Evolutionary conservation across 2,113 vertebrate species (phyloP).

Genomic region (Epinephelus lanceolatus): DNA sequence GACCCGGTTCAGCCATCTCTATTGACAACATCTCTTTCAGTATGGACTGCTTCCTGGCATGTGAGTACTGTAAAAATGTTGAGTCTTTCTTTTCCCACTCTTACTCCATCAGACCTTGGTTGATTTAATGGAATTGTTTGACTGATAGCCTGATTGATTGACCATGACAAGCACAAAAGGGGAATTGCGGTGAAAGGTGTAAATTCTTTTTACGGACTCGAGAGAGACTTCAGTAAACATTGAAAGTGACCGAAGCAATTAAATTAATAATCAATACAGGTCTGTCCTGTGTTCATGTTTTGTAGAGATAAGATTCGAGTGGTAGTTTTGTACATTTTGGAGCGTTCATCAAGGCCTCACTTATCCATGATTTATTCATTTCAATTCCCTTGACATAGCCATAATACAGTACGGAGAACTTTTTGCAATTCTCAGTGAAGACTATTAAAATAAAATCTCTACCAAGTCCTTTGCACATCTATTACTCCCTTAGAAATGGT

Average conservation of each 20-base stretch:
- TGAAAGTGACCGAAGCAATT: background rate
- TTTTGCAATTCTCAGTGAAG: background rate
- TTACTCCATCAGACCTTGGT: conserved; percentile 14
- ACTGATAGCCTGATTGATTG: conserved; percentile 30
- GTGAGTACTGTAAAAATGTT: conserved; percentile 85
- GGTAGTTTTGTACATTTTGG: conserved; percentile 19
- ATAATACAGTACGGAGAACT: background rate
- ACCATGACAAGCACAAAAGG: background rate
- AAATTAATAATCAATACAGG: conserved; percentile 25
- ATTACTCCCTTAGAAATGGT: background rate
- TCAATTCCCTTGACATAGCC: background rate
- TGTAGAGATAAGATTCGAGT: conserved; percentile 10
- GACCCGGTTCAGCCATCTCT: conserved; percentile 88
- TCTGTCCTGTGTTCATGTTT: conserved; percentile 26
- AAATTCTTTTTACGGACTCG: background rate
- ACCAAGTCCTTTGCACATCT: background rate
- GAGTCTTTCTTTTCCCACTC: background rate
- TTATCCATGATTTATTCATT: conserved; percentile 6
- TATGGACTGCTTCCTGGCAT: conserved; percentile 96
- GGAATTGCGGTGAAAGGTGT: background rate
- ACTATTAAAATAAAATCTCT: background rate
- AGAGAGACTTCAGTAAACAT: background rate
- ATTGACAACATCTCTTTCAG: conserved; percentile 96
- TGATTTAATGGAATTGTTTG: conserved; percentile 25
- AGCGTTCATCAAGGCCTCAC: conserved; percentile 28